Evolutionary conservation across 2,113 vertebrate species (phyloP), one percentile per base, ranked within the genome.

Genomic region (Eidolon helvum): DNA sequence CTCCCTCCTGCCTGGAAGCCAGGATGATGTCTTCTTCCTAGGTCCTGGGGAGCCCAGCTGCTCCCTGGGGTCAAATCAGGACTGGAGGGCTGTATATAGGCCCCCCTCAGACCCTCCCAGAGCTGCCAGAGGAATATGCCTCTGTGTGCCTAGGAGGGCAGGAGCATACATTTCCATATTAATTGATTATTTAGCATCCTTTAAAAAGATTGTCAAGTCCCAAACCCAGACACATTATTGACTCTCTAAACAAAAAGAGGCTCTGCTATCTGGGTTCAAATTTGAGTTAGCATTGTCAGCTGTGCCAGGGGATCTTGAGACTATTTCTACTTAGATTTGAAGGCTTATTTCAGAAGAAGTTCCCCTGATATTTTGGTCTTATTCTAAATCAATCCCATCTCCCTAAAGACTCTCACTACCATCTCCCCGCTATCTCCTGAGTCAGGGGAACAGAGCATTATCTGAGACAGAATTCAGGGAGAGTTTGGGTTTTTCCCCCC

Each of bases 291-390:
- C 0, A 0, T 22, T 50, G 16, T 80, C 33, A 38, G 68, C 48
- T 68, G 21, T 43, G 33, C 48, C 40, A 30, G 10, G 9, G 50
- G 30, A 11, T 22, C 75, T 84, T 28, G 59, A 79, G 72, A 26
- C n/a, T 48, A 22, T 48, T 74, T 66, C 61, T 19, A 38, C 28
- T 48, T 10, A 8, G 53, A 93, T 38, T 53, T 68, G 35, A 80
- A 77, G 40, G n/a, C 35, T 96, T 93, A 74, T 14, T 92, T 93
- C 12, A 59, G 50, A 93, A 82, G 48, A 96, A 45, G 61, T n/a
- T 74, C 16, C 35, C 30, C 61, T 80, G 35, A 22, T 43, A 43
- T 71, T 92, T 79, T 77, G 55, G 2, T 88, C n/a, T 96, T 22
- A 63, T 45, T 84, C 30, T 2, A 18, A 61, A 65, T 48, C n/a